Base-by-base conservation (phyloP, 2,113 vertebrate species). In the Psophia crepitans region DNA sequence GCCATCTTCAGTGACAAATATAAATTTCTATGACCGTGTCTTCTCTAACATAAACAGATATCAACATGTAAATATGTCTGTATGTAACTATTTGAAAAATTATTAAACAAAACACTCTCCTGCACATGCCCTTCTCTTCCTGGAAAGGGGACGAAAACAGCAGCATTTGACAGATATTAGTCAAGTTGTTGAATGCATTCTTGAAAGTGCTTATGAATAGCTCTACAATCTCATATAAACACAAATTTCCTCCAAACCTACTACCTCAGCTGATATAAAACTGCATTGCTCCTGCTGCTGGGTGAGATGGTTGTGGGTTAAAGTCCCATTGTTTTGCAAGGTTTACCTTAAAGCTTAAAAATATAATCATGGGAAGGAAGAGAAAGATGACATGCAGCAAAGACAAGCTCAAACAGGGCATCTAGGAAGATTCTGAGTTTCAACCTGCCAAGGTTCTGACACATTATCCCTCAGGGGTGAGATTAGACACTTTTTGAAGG, bases 351-450 rank as follows among this genome's bases (percentile, higher is more conserved):
- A 60, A 60, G 33, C 15, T 58, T 66, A n/a, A 49, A 26, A 56
- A 33, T 32, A 49, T 11, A 44, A 11, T 14, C 27, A 75, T n/a
- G 44, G 28, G 57, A 90, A 84, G 32, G 23, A 83, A 77, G 16
- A 87, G 7, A 85, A 83, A 78, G 60, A 90, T 41, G 61, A 44
- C 28, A 53, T 27, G 15, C 23, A 84, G 35, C 35, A 66, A 93
- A 91, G 78, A 57, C 94, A 95, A 96, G 94, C 58, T 92, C 74
- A 84, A 89, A 94, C 80, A 91, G 26, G 27, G 49, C 41, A 80
- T 78, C 66, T 71, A 87, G 32, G 49, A 92, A 91, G 48, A 91
- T 46, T 41, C 35, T 41, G 37, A 58, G 84, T 88, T 87, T 87
- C 61, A 94, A 76, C 89, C 65, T 93, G 80, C 48, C 77, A 69